phyloP scores from a whole-genome alignment of 2,113 vertebrate genomes.

The Rhea americana region DNA sequence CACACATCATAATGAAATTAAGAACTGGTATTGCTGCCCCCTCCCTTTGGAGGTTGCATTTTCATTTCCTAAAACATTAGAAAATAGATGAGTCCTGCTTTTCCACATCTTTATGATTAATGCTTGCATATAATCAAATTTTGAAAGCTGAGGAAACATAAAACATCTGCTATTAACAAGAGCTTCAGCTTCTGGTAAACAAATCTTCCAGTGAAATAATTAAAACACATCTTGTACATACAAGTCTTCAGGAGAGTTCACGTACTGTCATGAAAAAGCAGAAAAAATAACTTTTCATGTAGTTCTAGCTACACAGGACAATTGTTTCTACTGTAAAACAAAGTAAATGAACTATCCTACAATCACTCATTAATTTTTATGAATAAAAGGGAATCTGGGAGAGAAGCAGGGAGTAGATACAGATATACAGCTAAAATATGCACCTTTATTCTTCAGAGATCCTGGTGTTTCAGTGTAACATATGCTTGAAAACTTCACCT shows the following conservation, averaged over 20 bases:
- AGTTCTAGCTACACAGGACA: neutral
- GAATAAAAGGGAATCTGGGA: neutral
- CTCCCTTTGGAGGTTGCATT: neutral
- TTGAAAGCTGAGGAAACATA: neutral
- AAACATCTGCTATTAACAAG: neutral
- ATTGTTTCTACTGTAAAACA: neutral
- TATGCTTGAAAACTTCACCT: neutral
- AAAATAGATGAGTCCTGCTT: neutral
- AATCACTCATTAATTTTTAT: neutral
- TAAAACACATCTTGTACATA: neutral
- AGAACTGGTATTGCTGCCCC: neutral
- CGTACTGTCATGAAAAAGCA: neutral
- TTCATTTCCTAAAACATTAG: neutral
- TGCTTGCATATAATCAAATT: neutral
- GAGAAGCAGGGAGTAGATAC: neutral
- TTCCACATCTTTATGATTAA: neutral
- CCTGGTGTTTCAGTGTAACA: slow-evolving; percentile 1
- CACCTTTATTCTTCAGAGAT: slow-evolving; percentile 63
- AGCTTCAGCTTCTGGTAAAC: neutral
- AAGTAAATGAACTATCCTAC: neutral
- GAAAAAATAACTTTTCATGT: neutral
- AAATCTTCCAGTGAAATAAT: neutral
- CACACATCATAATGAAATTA: neutral
- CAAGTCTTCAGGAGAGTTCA: neutral
- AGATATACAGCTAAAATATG: neutral